phyloP scores from a whole-genome alignment of 2,797 vertebrate species.

The Sternotherus odoratus region DNA sequence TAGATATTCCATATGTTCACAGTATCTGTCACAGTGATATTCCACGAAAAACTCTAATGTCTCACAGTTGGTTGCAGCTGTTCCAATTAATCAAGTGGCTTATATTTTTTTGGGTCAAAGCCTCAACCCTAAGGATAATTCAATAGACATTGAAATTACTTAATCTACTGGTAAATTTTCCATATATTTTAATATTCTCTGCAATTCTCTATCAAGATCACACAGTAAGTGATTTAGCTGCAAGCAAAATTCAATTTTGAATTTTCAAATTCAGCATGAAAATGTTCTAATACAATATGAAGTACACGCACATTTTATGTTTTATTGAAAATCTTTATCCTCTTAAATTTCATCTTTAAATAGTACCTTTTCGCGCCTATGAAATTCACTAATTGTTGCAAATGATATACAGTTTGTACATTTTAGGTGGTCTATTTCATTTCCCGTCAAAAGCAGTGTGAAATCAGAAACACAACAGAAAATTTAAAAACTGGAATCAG shows the following conservation, averaged over 20 bases:
- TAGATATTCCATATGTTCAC: too few species aligned
- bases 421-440: not conserved
- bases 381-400: not conserved
- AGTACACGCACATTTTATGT: not conserved
- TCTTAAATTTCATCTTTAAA: not conserved
- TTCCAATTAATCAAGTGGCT: not conserved
- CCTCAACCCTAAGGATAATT: not conserved
- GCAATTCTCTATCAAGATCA: not conserved
- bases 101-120: not conserved
- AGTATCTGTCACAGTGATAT: not conserved
- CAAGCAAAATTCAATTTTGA: not conserved
- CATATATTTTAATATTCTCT: not conserved
- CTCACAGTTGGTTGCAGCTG: not conserved
- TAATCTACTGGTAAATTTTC: not conserved
- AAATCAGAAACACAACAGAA: not conserved
- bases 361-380: not conserved
- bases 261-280: not conserved
- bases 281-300: not conserved
- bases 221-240: not conserved
- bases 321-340: not conserved
- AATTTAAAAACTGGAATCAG: not conserved
- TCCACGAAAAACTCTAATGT: not conserved
- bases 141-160: fast-evolving
- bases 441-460: not conserved
- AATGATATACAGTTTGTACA: not conserved